Conservation (phyloP, 2,888 invertebrate species). For the Auanema sp. region DNA sequence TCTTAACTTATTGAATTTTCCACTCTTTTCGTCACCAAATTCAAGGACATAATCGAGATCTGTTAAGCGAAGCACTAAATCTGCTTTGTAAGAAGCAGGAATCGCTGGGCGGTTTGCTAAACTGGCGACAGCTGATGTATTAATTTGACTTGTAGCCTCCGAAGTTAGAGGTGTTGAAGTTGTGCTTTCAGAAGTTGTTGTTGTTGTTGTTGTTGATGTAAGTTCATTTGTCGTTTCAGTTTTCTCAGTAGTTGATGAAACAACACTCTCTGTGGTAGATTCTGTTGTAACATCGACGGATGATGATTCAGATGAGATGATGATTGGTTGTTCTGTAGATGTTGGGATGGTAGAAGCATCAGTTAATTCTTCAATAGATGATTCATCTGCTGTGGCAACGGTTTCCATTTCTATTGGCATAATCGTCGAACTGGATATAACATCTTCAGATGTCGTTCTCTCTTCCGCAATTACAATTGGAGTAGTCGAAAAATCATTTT, state of each 20-base stretch:
- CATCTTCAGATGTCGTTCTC: constrained; percentile 1
- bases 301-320: too few species aligned
- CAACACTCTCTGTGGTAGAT: background rate
- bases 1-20: constrained; percentile 15
- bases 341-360: too few species aligned
- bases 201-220: background rate
- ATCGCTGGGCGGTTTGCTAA: too few species aligned
- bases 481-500: background rate
- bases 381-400: too few species aligned
- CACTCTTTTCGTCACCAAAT: constrained; percentile 10
- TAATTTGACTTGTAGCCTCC: background rate
- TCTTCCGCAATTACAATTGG: background rate
- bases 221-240: background rate
- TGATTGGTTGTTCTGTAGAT: too few species aligned
- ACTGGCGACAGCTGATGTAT: constrained; percentile 1
- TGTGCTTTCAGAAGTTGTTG: background rate
- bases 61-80: constrained; percentile 6
- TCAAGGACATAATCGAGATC: constrained; percentile 16
- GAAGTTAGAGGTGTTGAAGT: background rate
- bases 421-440: too few species aligned
- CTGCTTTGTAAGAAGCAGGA: too few species aligned
- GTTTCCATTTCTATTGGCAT: too few species aligned
- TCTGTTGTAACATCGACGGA: background rate
- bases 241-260: background rate
- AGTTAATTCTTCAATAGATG: too few species aligned